These are phyloP conservation scores for Axinella damicornis DNA, from an alignment of 37 sponge, comb jelly and placozoan species.

Conservation along the genomic window DNA sequence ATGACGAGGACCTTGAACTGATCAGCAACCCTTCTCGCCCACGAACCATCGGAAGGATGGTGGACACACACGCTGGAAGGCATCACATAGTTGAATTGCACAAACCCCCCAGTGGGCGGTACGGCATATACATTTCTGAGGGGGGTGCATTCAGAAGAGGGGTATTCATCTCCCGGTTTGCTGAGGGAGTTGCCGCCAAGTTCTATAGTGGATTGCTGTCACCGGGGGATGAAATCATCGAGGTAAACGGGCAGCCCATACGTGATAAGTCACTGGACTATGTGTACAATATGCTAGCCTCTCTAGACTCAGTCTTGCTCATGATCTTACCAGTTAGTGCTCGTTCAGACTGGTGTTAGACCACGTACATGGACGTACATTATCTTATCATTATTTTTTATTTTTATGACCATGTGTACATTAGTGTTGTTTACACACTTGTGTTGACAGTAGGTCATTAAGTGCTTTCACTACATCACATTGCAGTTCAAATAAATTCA, in stretches of 20 bases:
- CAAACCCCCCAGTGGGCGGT: slow-evolving; percentile 49
- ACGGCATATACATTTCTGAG: slow-evolving; percentile 53
- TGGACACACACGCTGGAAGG: slow-evolving; percentile 19
- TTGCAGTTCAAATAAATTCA: not conserved
- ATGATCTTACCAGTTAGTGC: slow-evolving; percentile 22
- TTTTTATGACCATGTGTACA: too few species aligned
- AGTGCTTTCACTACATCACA: too few species aligned
- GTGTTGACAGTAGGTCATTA: too few species aligned
- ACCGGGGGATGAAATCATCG: slow-evolving; percentile 55
- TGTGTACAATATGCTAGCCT: slow-evolving; percentile 23
- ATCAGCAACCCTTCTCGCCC: slow-evolving; percentile 40
- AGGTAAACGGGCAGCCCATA: slow-evolving; percentile 17
- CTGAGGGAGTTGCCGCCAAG: slow-evolving; percentile 22
- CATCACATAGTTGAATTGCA: slow-evolving; percentile 39
- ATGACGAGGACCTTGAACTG: slow-evolving; percentile 37
- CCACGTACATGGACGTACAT: too few species aligned
- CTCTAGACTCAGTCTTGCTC: slow-evolving; percentile 26
- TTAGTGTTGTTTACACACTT: too few species aligned
- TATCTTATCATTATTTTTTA: too few species aligned
- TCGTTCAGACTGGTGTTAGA: slow-evolving; percentile 22
- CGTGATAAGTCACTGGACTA: slow-evolving; percentile 39
- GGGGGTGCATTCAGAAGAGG: not conserved
- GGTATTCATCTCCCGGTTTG: slow-evolving; percentile 54
- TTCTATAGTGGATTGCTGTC: slow-evolving; percentile 47
- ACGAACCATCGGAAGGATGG: slow-evolving; percentile 34